Evolutionary conservation across 2,797 vertebrate species (phyloP), one percentile per base, ranked within the genome.

Genomic region (Leucoraja ocellata): DNA sequence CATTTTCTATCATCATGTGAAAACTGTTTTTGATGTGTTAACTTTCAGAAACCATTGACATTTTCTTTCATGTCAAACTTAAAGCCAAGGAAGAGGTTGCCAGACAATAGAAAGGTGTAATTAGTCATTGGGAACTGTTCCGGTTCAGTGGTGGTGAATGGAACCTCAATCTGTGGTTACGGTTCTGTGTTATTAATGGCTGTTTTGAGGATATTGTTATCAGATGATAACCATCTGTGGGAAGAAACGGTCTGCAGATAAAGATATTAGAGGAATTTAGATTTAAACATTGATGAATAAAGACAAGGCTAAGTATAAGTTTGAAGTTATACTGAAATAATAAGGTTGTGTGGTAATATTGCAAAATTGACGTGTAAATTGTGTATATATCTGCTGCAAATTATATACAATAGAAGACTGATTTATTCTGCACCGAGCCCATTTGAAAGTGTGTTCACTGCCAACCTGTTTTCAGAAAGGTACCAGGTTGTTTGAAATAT

Each of bases 131-230:
- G 63, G 63, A 23, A 18, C 32, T 68, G 63, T 68, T 88, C n/a
- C n/a, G 68, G 63, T 88, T 88, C 63, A 68, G 16, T 88, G 84
- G 32, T 88, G 61, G 84, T n/a, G 36, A 88, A 32, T 88, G 84
- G 61, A 32, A 61, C 68, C 84, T 36, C 28, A 88, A 14, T 88
- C 84, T 65, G 61, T 65, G 84, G n/a, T 68, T 88, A 61, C n/a
- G 21, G 16, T 21, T 88, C n/a, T 18, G 28, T 6, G 61, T 65
- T 88, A 88, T 88, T 88, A 88, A 88, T 88, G 84, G 36, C 61
- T 88, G 84, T 68, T 68, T n/a, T 88, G 84, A 88, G 63, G 63
- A 88, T 88, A 68, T 88, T 68, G 63, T 88, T 88, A 88, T 9
- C 84, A 88, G 61, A 68, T 88, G 84, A 68, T 88, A 68, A 63